Conservation (phyloP, 2,888 invertebrate species). For the Latheticus oryzae region DNA sequence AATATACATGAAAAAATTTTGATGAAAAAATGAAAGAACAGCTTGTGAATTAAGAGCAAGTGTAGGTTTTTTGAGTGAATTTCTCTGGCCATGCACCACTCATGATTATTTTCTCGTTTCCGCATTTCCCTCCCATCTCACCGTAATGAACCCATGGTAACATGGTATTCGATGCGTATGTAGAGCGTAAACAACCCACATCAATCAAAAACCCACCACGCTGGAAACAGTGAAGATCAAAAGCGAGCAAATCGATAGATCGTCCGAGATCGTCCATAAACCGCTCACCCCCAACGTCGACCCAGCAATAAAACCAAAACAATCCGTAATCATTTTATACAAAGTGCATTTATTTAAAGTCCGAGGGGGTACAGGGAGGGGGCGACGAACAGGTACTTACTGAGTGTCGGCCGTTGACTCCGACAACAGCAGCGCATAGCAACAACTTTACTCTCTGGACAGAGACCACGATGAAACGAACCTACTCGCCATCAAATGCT, state of each 20-base stretch:
- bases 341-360: constrained; percentile 34
- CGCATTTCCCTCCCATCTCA: no score
- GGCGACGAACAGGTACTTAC: constrained; percentile 45
- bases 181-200: constrained; percentile 19
- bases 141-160: no score
- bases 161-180: no score
- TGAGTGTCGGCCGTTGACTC: constrained; percentile 47
- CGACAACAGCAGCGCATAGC: constrained; percentile 47
- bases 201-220: constrained; percentile 9
- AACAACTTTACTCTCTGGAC: constrained; percentile 43
- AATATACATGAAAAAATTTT: no score
- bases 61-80: no score
- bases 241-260: constrained; percentile 13
- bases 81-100: no score
- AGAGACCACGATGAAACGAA: constrained; percentile 40
- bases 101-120: no score
- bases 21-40: no score
- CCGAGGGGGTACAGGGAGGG: constrained; percentile 37
- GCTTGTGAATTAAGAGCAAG: no score
- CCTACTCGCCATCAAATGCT: constrained; percentile 44
- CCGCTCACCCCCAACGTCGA: constrained; percentile 15
- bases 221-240: constrained; percentile 2
- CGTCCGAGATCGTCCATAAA: constrained; percentile 6
- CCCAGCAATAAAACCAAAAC: constrained; percentile 7
- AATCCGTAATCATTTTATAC: constrained; percentile 17